Evolutionary conservation across 2,888 invertebrate species (phyloP), one percentile per base, ranked within the genome.

Genomic region (Apoda limacodes): DNA sequence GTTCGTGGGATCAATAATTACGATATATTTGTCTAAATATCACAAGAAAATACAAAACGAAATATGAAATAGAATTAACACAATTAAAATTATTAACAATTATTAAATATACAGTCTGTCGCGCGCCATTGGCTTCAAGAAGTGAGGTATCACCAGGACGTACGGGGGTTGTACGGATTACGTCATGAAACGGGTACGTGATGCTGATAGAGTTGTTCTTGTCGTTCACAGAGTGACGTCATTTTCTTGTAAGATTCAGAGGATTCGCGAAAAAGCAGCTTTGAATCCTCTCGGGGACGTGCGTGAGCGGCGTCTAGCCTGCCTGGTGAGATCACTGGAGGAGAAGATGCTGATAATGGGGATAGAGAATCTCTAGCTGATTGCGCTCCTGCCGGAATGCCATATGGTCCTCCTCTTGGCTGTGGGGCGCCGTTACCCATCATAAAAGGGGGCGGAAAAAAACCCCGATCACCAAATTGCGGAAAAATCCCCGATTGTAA

Each of bases 11-110:
- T 66, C 64, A 51, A 65, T 65, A 53, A 65, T 75, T 70, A 74
- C 60, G 60, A 74, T 74, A 69, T 75, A 75, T 70, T 80, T 76
- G 69, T 78, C 78, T 80, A 80, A 70, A 78, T 80, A 80, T 80
- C 80, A 80, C 80, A 80, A 80, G 76, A 69, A 76, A 75, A 76
- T 78, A 78, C 74, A 75, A 78, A 78, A 76, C 74, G 72, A 76
- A 78, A 75, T 78, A 78, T 62, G 66, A 65, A 65, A 75, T 74
- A 80, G 72, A 69, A 67, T 72, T 74, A 76, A 75, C 70, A 72
- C 71, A 71, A 69, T 75, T 69, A 74, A 74, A 62, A 75, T 67
- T 75, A 78, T 72, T 74, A 78, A 78, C 78, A 76, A 71, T 76
- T 69, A 17, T 76, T 69, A 70, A 68, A 68, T 75, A 68, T 68